Percentiles rank a stretch among this genome's conserved stretches.
Evolutionary conservation across 1,140 invertebrate species (phyloP).

Genomic region (Brachionus rotundiformis): DNA sequence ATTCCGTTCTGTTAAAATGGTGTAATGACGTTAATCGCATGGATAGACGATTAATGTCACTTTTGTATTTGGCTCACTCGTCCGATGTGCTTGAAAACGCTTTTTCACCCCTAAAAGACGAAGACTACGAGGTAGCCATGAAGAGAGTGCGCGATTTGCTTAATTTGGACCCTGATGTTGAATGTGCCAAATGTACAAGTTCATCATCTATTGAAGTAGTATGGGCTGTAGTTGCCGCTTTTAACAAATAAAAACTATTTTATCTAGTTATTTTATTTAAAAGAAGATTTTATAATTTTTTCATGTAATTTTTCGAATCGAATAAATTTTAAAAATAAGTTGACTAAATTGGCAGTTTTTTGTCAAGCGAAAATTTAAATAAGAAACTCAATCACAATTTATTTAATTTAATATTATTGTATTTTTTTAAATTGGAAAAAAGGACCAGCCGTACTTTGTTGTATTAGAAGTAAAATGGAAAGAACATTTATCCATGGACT

Average conservation of each 20-base stretch:
- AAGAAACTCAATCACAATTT: neutral
- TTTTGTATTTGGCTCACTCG: slow-evolving; percentile 92
- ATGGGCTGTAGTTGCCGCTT: slow-evolving; percentile 97
- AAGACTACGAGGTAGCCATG: slow-evolving; percentile 98
- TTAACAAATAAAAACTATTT: slow-evolving; percentile 78
- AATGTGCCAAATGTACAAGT: slow-evolving; percentile 73
- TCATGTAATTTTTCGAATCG: neutral
- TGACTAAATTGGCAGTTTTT: too few species aligned
- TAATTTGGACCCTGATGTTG: slow-evolving; percentile 92
- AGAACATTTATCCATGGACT: neutral
- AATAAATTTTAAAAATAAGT: slow-evolving; percentile 12
- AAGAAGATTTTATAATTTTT: slow-evolving; percentile 19
- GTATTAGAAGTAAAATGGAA: neutral
- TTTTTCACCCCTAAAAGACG: slow-evolving; percentile 95
- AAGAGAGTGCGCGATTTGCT: slow-evolving; percentile 89
- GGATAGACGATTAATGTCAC: slow-evolving; percentile 85
- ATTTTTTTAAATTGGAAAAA: too few species aligned
- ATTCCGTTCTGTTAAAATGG: slow-evolving; percentile 91
- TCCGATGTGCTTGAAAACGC: slow-evolving; percentile 99
- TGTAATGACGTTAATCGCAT: slow-evolving; percentile 96
- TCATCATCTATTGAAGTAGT: slow-evolving; percentile 74
- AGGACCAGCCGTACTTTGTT: too few species aligned
- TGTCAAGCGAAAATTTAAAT: neutral
- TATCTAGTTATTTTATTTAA: slow-evolving; percentile 16
- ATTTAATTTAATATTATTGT: neutral